A percentile compares a stretch with the other conserved stretches of the same genome.
Conservation (phyloP, 2,797 vertebrate genomes). For the Anas capensis region DNA sequence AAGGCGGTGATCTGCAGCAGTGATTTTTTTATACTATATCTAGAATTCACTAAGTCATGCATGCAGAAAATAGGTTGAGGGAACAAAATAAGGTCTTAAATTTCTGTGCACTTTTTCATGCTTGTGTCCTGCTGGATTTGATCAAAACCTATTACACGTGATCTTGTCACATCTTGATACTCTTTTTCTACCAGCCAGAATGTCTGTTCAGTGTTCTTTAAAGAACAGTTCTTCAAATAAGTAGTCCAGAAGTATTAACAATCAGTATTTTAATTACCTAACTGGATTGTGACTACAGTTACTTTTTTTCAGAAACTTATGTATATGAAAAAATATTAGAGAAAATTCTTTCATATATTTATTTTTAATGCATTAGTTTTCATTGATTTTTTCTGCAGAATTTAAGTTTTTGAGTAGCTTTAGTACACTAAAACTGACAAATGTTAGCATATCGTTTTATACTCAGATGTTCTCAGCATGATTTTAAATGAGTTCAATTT, state of each 20-base stretch:
- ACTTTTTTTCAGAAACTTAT: neutral
- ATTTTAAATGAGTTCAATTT: neutral
- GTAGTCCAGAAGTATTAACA: neutral
- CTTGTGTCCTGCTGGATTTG: neutral
- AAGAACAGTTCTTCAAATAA: neutral
- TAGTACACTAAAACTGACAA: neutral
- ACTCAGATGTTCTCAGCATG: neutral
- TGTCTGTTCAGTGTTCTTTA: neutral
- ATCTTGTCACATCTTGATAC: neutral
- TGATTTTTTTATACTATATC: neutral
- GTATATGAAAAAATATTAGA: neutral
- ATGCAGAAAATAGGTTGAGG: neutral
- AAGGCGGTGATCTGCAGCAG: neutral
- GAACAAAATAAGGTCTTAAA: neutral
- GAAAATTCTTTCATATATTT: neutral
- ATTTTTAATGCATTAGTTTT: neutral
- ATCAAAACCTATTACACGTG: neutral
- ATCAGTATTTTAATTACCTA: neutral
- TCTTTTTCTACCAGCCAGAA: neutral
- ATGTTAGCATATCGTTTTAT: neutral
- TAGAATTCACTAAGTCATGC: neutral
- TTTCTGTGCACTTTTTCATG: neutral
- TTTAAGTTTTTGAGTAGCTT: neutral
- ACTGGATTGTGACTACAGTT: neutral
- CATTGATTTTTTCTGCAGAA: neutral